Conservation (phyloP, 2,888 invertebrate genomes). For the Drosophila kanekoi region DNA sequence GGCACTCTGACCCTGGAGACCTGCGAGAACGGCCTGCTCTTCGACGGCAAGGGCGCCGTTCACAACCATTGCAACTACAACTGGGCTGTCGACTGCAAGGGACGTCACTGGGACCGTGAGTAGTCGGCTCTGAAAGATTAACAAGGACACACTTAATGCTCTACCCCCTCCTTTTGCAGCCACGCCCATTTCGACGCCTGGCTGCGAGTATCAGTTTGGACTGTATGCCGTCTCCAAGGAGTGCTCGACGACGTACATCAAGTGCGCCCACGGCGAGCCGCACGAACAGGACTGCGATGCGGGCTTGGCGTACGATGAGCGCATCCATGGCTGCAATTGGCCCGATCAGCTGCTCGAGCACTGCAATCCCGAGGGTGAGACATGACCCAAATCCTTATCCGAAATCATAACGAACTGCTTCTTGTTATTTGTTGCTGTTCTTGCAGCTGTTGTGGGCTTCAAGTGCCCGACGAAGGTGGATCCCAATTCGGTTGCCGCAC, state of each 20-base stretch:
- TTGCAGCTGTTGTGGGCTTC: slow-evolving; percentile 94
- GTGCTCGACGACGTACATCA: slow-evolving; percentile 94
- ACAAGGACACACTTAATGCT: no score
- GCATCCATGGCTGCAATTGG: slow-evolving; percentile 96
- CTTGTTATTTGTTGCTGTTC: not conserved
- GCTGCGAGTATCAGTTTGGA: slow-evolving; percentile 95
- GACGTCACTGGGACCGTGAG: slow-evolving; percentile 92
- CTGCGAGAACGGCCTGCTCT: slow-evolving; percentile 96
- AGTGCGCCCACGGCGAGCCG: slow-evolving; percentile 93
- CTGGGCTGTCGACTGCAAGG: slow-evolving; percentile 95
- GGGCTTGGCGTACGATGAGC: slow-evolving; percentile 94
- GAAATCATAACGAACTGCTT: not conserved
- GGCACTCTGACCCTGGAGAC: slow-evolving; percentile 95
- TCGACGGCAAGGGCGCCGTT: slow-evolving; percentile 95
- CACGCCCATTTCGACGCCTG: slow-evolving; percentile 91
- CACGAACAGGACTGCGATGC: slow-evolving; percentile 93
- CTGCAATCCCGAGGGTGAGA: slow-evolving; percentile 94
- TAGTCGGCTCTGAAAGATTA: not conserved
- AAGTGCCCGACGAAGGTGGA: slow-evolving; percentile 95
- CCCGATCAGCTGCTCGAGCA: slow-evolving; percentile 94
- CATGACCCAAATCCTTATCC: not conserved
- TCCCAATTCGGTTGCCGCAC: slow-evolving; percentile 91
- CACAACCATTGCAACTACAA: slow-evolving; percentile 97
- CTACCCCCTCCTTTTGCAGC: slow-evolving; percentile 86
- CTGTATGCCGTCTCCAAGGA: slow-evolving; percentile 92